Conservation (phyloP, 2,797 vertebrate species). For the Falco naumanni region DNA sequence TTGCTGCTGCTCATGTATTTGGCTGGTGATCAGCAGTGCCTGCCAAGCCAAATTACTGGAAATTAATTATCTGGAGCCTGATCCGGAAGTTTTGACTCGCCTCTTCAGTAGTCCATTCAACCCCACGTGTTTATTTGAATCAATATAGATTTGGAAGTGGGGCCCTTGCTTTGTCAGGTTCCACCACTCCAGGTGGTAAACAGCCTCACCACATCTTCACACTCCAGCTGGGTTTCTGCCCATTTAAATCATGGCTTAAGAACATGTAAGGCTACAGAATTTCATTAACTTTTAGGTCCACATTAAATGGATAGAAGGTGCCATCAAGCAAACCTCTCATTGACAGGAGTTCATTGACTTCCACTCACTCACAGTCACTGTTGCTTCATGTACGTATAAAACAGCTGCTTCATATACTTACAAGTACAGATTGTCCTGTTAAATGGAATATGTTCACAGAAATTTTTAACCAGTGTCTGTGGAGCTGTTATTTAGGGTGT, state of each 20-base stretch:
- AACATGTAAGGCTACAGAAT: not conserved
- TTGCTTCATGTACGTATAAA: not conserved
- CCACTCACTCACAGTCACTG: not conserved
- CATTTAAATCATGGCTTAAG: not conserved
- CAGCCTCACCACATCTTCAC: not conserved
- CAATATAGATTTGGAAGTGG: not conserved
- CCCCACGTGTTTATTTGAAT: not conserved
- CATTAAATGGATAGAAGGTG: not conserved
- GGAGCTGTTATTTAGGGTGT: not conserved
- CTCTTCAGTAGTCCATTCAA: not conserved
- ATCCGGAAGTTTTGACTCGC: slow-evolving; percentile 4
- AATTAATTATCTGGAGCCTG: slow-evolving; percentile 5
- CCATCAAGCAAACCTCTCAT: not conserved
- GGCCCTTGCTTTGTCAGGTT: not conserved
- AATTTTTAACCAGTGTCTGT: not conserved
- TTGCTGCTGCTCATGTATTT: not conserved
- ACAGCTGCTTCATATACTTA: not conserved
- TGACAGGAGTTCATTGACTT: not conserved
- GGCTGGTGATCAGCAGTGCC: not conserved
- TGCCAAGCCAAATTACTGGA: slow-evolving; percentile 32
- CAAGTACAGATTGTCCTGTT: not conserved
- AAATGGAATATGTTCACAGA: not conserved
- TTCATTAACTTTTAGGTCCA: not conserved
- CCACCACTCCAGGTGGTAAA: not conserved
- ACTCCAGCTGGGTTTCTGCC: not conserved